These are phyloP conservation scores for Aeoliscus strigatus DNA, from an alignment of 2,797 vertebrate species.

Conservation along the genomic window DNA sequence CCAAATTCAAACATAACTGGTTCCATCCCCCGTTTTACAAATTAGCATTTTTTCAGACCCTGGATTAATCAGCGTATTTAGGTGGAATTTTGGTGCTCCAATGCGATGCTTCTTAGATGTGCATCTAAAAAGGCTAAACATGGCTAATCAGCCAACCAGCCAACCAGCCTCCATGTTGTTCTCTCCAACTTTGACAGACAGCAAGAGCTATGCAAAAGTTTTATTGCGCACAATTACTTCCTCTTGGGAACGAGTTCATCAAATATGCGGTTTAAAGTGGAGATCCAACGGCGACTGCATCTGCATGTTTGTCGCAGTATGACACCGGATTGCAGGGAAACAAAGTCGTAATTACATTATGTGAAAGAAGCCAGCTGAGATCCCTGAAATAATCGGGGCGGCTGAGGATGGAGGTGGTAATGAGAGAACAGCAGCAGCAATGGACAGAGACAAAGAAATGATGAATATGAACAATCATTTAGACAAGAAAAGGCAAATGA, in stretches of 20 bases:
- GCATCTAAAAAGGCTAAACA: too few species aligned
- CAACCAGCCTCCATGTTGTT: constrained; percentile 9
- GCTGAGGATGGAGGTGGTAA: constrained; percentile 18
- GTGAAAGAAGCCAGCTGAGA: constrained; percentile 15
- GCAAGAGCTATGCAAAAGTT: constrained; percentile 12
- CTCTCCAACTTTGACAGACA: constrained; percentile 32
- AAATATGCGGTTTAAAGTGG: constrained; percentile 41
- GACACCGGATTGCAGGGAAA: constrained; percentile 20
- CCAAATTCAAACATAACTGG: too few species aligned
- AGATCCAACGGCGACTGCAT: constrained; percentile 31
- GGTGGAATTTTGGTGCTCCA: too few species aligned
- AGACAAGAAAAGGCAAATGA: constrained; percentile 32
- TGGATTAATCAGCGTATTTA: too few species aligned
- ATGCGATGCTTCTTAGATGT: too few species aligned
- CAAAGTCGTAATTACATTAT: constrained; percentile 36
- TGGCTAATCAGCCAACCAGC: constrained; percentile 14
- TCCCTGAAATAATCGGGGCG: neutral
- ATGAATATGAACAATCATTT: constrained; percentile 38
- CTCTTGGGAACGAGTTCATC: constrained; percentile 27
- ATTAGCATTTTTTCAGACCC: too few species aligned
- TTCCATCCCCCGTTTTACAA: too few species aligned
- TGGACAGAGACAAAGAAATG: constrained; percentile 25
- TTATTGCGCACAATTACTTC: constrained; percentile 31
- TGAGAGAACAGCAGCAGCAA: constrained; percentile 20
- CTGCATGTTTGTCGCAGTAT: constrained; percentile 22